Evolutionary conservation across 2,113 vertebrate genomes (phyloP), one percentile per base, ranked within the genome.

Genomic region (Euleptes europaea): DNA sequence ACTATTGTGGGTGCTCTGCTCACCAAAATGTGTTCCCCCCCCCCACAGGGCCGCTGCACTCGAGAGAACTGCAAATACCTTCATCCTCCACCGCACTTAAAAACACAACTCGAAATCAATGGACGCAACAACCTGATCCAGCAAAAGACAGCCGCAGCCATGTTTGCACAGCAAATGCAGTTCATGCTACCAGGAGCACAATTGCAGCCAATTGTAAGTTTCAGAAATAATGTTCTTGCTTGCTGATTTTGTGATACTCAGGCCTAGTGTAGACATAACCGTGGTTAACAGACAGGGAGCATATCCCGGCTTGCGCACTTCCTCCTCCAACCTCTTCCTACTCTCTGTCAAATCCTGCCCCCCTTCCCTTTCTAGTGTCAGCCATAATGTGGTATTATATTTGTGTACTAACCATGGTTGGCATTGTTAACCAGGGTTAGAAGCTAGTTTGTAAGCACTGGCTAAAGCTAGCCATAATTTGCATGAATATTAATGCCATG

Each of bases 41-140:
- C 84, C 88, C 91, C 82, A 84, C 85, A 99, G 99, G 98, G 98
- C 75, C 98, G 98, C 73, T 99, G 99, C 95, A 97, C 97, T 90
- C 97, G 99, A 88, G 98, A 99, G 88, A 99, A 98, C 96, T 99
- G 99, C 95, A 99, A 99, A 96, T 99, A 99, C 95, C 97, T 99
- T 76, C 99, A 99, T 90, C 99, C 99, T 80, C 99, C 99, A 44
- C 98, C 98, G 0, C 99, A 99, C 94, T 97, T 99, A 95, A 99
- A 99, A 96, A 98, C 98, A 10, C 99, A 99, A 92, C 97, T 99
- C 88, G 98, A 99, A 94, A 98, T 99, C 91, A 99, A 99, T 83
- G 99, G 99, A 86, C 97, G 98, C 82, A 99, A 99, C 97, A 99
- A 99, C 96, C 97, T 99, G 95, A 99, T 99, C 94, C 98, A 99